A percentile compares a stretch with the other conserved stretches of the same genome.
Evolutionary conservation across 2,888 invertebrate genomes (phyloP).

Genomic region (Choristoneura rosaceana): DNA sequence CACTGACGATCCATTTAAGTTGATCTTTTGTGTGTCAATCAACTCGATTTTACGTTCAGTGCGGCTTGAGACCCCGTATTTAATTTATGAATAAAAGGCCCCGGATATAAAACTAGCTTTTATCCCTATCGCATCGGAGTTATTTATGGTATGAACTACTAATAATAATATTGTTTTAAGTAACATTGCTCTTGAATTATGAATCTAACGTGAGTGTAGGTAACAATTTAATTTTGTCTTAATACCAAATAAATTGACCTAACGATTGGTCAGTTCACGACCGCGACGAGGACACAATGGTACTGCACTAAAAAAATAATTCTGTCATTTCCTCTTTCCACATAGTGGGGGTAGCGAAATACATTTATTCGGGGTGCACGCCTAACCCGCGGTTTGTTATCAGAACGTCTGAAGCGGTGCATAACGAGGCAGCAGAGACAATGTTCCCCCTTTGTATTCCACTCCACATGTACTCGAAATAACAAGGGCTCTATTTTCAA

Average conservation of each 20-base stretch:
- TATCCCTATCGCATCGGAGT: too few relatives aligned
- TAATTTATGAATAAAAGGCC: not conserved
- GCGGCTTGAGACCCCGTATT: not conserved
- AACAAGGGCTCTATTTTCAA: conserved; percentile 84
- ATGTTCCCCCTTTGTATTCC: conserved; percentile 79
- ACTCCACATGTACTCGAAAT: conserved; percentile 80
- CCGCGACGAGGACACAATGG: conserved; percentile 2
- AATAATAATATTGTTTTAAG: too few relatives aligned
- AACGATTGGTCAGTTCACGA: not conserved
- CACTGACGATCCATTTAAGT: conserved; percentile 42
- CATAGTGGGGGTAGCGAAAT: conserved; percentile 46
- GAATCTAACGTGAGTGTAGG: not conserved
- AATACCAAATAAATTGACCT: not conserved
- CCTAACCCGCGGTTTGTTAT: conserved; percentile 76
- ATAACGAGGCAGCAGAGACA: conserved; percentile 80
- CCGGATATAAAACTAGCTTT: too few relatives aligned
- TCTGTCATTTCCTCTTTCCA: conserved; percentile 20
- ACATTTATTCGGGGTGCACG: conserved; percentile 53
- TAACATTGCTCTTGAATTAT: too few relatives aligned
- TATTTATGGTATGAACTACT: too few relatives aligned
- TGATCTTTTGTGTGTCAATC: conserved; percentile 33
- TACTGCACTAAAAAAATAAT: conserved; percentile 32
- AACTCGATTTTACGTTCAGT: conserved; percentile 7
- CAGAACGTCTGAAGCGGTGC: conserved; percentile 75
- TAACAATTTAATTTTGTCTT: not conserved